A percentile compares a stretch with the other conserved stretches of the same genome.
These are phyloP conservation scores for Ameiurus melas DNA, from an alignment of 2,113 vertebrate genomes.

Conservation along the genomic window DNA sequence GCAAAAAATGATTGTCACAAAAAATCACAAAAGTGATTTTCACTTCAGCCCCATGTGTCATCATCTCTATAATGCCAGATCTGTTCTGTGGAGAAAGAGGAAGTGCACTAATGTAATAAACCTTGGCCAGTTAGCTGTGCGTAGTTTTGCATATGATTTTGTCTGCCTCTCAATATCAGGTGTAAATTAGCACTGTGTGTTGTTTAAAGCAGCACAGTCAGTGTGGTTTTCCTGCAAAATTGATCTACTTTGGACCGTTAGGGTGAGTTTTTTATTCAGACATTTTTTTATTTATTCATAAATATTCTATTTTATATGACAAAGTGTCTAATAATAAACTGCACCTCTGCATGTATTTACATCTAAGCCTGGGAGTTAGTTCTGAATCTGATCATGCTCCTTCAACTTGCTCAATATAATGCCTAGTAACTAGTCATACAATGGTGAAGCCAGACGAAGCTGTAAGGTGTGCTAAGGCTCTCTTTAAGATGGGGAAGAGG, in stretches of 20 bases:
- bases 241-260: background rate
- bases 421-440: conserved; percentile 43
- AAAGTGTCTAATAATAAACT: background rate
- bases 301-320: background rate
- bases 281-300: background rate
- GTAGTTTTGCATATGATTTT: background rate
- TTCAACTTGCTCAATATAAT: conserved; percentile 35
- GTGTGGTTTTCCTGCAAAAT: background rate
- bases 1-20: no score
- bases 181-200: background rate
- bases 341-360: background rate
- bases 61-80: conserved; percentile 1
- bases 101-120: conserved; percentile 19
- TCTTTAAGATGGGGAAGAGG: conserved; percentile 9
- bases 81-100: background rate
- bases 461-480: conserved; percentile 39
- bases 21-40: no score
- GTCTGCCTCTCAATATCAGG: background rate
- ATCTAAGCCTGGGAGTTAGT: background rate
- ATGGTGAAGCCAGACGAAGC: conserved; percentile 22
- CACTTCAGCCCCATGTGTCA: conserved; percentile 57
- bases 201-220: background rate
- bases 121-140: background rate
- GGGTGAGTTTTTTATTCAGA: background rate
- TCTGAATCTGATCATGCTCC: conserved; percentile 29